A percentile compares a stretch with the other conserved stretches of the same genome.
Conservation (phyloP, 2,797 vertebrate genomes). For the Oreochromis mossambicus region DNA sequence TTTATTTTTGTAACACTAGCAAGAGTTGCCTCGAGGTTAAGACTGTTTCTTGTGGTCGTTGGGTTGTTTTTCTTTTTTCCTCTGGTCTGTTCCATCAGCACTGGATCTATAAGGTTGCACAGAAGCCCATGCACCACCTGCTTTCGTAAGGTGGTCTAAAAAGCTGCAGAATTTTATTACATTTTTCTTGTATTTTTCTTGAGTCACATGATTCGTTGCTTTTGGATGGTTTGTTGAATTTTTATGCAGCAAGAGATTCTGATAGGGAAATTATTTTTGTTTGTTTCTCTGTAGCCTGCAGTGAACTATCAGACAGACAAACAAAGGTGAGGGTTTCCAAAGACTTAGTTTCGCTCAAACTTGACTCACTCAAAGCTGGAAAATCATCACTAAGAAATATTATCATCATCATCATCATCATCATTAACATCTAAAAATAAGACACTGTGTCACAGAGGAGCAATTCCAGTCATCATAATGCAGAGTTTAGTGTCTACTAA, state of each 20-base stretch:
- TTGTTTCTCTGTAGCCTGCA: not conserved
- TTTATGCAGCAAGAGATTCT: not conserved
- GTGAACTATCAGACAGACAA: not conserved
- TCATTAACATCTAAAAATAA: not conserved
- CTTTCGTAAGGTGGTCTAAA: not conserved
- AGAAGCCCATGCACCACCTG: not conserved
- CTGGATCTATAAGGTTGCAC: not conserved
- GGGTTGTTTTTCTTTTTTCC: accelerated
- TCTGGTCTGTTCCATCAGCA: not conserved
- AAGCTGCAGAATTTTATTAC: not conserved
- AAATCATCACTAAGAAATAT: not conserved
- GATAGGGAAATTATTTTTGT: not conserved
- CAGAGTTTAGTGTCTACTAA: not conserved
- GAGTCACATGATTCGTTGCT: not conserved
- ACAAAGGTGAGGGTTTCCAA: not conserved
- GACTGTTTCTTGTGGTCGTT: not conserved
- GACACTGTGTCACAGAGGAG: not conserved
- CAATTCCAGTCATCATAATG: not conserved
- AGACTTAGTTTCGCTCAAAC: not conserved
- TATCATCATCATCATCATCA: not conserved
- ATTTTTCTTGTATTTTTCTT: not conserved
- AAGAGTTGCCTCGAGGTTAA: not conserved
- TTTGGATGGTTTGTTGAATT: not conserved
- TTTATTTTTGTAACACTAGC: not conserved
- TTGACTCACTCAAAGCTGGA: not conserved